Evolutionary conservation across 2,888 invertebrate genomes (phyloP), one percentile per base, ranked within the genome.

Genomic region (Oxycera nigricornis): DNA sequence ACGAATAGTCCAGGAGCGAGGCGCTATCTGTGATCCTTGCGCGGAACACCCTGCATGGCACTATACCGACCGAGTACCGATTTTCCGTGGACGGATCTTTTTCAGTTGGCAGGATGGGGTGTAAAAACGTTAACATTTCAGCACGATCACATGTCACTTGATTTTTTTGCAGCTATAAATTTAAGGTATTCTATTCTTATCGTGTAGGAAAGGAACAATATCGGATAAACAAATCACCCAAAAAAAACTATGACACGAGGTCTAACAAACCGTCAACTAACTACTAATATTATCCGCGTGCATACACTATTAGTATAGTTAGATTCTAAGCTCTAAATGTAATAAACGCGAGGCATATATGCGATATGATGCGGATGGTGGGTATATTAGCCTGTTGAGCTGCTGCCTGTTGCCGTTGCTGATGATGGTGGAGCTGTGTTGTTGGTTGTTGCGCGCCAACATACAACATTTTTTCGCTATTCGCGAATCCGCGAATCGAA

Each of bases 271-370:
- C 78, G 79, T 78, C 79, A 77, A 77, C 79, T 79, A 78, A 78
- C 78, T 79, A 79, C 79, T 79, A 79, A 79, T 78, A 78, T 77
- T 77, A 78, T 77, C 78, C 79, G 79, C 79, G 79, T 79, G 79
- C 79, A 79, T 79, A 78, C 78, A 79, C 78, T 76, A 79, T 78
- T 79, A 79, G 79, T 78, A 78, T 77, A 79, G 79, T 79, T 77
- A 77, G 74, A 74, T 72, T 77, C 75, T 77, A 76, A 76, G 73
- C 76, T 76, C 57, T 73, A 73, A 72, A 55, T 75, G 75, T 73
- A 74, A 75, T 75, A 76, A 72, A 57, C 76, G 57, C 72, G 67
- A 65, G 57, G 41, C 72, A 74, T 73, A 72, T 76, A 76, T 74
- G 70, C 70, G 70, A 50, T 70, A 65, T 65, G 65, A 65, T 65